Base-by-base conservation (phyloP, 2,888 invertebrate species). In the Leptopilina myrica region DNA sequence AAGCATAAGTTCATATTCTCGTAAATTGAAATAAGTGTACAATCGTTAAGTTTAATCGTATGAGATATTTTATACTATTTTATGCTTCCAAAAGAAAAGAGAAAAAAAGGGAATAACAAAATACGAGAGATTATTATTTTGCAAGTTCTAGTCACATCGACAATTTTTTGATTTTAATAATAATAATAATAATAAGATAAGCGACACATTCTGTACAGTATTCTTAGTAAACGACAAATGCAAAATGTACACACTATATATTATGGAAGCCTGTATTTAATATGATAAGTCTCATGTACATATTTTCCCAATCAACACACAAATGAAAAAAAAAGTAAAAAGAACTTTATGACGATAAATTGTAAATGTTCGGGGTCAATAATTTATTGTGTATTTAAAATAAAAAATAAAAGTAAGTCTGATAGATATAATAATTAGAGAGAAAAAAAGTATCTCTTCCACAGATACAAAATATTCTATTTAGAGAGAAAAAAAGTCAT, bases 21-120 rank as follows among this genome's bases (percentile, higher is more conserved):
- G 26, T 53, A 49, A 65, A 73, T 9, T 53, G 53, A 73, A 76
- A 78, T 81, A 87, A 87, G 83, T 85, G 88, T 88, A 88, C 88
- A 88, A 88, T 88, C 88, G 88, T 88, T 88, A 89, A 87, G 84
- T 88, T 87, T 84, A 83, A 80, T 26, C 69, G 65, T 33, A 40
- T 73, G 15, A 43, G 26, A 76, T 80, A 46, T 43, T 64, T 76
- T 64, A 49, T 49, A 49, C 49, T 49, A 49, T 49, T 49, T 49
- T 49, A 49, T 49, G 49, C 49, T 49, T 49, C 49, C 49, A 49
- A 49, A 9, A 11, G 20, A 20, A 49, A 49, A 49, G 11, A 11
- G 49, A 49, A 49, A 8, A 49, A 49, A 49, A 49, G 1, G 1
- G 11, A 49, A 49, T 8, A 46, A 46, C 9, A 33, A 7, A 49